A percentile compares a stretch with the other conserved stretches of the same genome.
Evolutionary conservation across 2,113 vertebrate species (phyloP).

Genomic region (Tenebrosternarchus preto): DNA sequence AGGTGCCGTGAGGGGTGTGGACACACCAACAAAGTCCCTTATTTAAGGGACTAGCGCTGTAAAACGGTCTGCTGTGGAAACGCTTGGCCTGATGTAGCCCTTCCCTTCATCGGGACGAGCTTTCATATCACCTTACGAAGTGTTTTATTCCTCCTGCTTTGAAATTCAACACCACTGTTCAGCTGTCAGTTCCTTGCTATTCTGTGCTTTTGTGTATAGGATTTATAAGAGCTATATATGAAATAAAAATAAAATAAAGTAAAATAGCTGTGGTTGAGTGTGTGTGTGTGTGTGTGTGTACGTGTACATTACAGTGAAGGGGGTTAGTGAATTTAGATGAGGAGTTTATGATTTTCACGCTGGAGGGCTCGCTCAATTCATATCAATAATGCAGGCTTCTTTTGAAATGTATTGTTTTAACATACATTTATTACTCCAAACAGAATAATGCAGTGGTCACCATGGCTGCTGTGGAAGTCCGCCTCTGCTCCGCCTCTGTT

Average conservation of each 20-base stretch:
- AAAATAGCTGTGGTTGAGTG: slow-evolving; percentile 29
- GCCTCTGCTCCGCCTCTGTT: too few species aligned
- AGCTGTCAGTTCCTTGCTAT: slow-evolving; percentile 30
- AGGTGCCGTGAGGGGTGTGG: too few species aligned
- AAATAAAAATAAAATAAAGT: slow-evolving; percentile 48
- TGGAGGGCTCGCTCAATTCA: slow-evolving; percentile 65
- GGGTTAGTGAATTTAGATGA: slow-evolving; percentile 72
- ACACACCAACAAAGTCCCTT: too few species aligned
- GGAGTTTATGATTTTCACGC: slow-evolving; percentile 70
- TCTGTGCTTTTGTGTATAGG: slow-evolving; percentile 37
- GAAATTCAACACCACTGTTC: slow-evolving; percentile 43
- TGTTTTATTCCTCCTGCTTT: slow-evolving; percentile 44
- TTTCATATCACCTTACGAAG: slow-evolving; percentile 20
- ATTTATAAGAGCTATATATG: slow-evolving; percentile 46
- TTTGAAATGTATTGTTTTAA: slow-evolving; percentile 79
- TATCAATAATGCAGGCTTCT: slow-evolving; percentile 79
- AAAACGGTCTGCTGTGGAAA: slow-evolving; percentile 26
- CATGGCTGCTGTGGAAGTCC: slow-evolving; percentile 6
- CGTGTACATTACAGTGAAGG: slow-evolving; percentile 58
- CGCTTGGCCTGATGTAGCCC: too few species aligned
- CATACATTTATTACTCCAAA: slow-evolving; percentile 72
- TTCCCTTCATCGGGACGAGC: too few species aligned
- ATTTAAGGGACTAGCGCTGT: too few species aligned
- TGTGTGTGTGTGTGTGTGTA: slow-evolving; percentile 7
- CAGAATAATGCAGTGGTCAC: slow-evolving; percentile 60